A percentile compares a stretch with the other conserved stretches of the same genome.
Evolutionary conservation across 2,888 invertebrate species (phyloP).

Genomic region (Julus scanicus): DNA sequence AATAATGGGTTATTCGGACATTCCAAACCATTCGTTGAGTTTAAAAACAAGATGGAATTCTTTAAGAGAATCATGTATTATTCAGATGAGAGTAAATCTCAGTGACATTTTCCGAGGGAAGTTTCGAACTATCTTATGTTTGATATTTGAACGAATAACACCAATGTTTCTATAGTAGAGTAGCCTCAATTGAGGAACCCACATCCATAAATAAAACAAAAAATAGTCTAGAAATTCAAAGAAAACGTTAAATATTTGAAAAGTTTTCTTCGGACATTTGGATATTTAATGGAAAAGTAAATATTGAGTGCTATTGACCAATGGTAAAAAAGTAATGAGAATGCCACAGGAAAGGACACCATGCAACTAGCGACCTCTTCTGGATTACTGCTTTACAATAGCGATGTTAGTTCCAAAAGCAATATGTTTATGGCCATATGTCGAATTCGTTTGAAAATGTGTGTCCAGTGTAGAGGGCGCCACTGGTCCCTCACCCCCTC

Average conservation of each 20-base stretch:
- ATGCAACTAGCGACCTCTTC: neutral
- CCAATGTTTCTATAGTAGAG: neutral
- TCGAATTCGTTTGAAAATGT: neutral
- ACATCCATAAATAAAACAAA: neutral
- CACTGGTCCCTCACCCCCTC: neutral
- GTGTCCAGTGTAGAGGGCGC: neutral
- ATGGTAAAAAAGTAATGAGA: neutral
- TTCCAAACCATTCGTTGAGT: no score
- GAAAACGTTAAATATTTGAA: neutral
- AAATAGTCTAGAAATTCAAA: neutral
- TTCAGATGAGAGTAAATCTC: neutral
- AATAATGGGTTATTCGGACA: no score
- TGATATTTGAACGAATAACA: neutral
- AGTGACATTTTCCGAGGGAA: neutral
- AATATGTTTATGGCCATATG: no score
- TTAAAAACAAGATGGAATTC: neutral
- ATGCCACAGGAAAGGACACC: neutral
- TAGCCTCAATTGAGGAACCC: no score
- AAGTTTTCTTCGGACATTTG: neutral
- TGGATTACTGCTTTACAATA: neutral
- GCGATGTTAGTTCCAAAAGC: no score
- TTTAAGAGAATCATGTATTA: neutral
- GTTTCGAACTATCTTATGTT: neutral
- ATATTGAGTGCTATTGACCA: neutral
- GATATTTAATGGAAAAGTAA: slow-evolving; percentile 6